Conservation (phyloP, 2,888 invertebrate genomes). For the Keiferia lycopersicella region DNA sequence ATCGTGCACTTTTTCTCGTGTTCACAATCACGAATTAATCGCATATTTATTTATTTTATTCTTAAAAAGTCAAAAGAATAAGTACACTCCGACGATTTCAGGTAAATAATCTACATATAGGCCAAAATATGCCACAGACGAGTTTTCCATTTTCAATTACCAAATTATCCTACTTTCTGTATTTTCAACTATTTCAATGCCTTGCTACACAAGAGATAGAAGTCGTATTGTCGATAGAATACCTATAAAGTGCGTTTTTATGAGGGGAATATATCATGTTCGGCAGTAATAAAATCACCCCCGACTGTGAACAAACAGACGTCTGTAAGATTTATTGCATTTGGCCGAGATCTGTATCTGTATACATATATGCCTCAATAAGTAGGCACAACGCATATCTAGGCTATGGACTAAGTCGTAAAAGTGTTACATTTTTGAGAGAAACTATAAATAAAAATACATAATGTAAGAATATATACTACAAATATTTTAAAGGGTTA, state of each 20-base stretch:
- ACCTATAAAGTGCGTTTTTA: slow-evolving; percentile 23
- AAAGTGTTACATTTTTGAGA: neutral
- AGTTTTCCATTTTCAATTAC: neutral
- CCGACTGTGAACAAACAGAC: slow-evolving; percentile 27
- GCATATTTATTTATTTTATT: no score
- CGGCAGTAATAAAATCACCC: slow-evolving; percentile 27
- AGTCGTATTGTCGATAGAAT: slow-evolving; percentile 20
- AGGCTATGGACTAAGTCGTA: neutral
- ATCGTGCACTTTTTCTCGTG: no score
- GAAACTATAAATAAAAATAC: no score
- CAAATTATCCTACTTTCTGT: neutral
- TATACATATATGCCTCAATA: neutral
- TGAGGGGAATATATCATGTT: slow-evolving; percentile 26
- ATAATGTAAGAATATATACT: no score
- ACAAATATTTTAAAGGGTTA: no score
- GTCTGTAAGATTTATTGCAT: slow-evolving; percentile 24
- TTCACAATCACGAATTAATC: no score
- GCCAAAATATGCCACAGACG: no score
- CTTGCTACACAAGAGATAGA: slow-evolving; percentile 9
- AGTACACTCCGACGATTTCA: no score
- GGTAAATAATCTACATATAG: no score
- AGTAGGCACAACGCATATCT: neutral
- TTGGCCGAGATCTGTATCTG: neutral
- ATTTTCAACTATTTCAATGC: neutral
- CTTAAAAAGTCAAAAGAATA: no score